Conservation (phyloP, 2,113 vertebrate species). For the Eidolon helvum region DNA sequence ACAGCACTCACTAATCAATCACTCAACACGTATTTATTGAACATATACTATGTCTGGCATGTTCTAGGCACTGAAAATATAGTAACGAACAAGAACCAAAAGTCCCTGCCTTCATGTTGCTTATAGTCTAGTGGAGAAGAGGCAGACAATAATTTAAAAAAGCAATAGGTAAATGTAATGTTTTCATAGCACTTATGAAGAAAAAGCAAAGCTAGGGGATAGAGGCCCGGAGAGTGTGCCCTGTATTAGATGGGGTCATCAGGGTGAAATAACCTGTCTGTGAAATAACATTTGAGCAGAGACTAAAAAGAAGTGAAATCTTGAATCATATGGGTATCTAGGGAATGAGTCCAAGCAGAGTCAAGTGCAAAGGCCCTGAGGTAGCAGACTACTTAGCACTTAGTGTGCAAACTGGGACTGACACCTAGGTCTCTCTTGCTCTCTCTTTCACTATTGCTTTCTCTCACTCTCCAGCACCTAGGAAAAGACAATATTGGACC, state of each 20-base stretch:
- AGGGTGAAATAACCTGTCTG: neutral
- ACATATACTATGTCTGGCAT: fast-evolving
- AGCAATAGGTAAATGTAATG: neutral
- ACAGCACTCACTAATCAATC: neutral
- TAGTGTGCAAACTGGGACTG: neutral
- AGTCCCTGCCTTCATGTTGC: neutral
- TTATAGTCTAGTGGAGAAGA: neutral
- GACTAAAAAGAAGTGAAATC: neutral
- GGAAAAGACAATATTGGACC: neutral
- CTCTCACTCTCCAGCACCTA: neutral
- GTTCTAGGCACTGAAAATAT: neutral
- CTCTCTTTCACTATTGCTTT: neutral
- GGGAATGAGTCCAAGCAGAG: neutral
- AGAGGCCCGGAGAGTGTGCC: neutral
- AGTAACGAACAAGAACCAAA: neutral
- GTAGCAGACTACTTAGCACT: too few relatives aligned
- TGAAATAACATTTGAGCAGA: neutral
- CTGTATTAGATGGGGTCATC: neutral
- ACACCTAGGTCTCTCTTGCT: neutral
- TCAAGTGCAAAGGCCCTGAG: neutral
- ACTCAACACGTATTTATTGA: too few relatives aligned
- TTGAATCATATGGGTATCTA: neutral
- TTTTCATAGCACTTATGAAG: neutral
- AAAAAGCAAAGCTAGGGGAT: neutral
- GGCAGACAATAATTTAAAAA: neutral